These are phyloP conservation scores for Dascillus cervinus DNA, from an alignment of 2,888 invertebrate species.

Conservation along the genomic window DNA sequence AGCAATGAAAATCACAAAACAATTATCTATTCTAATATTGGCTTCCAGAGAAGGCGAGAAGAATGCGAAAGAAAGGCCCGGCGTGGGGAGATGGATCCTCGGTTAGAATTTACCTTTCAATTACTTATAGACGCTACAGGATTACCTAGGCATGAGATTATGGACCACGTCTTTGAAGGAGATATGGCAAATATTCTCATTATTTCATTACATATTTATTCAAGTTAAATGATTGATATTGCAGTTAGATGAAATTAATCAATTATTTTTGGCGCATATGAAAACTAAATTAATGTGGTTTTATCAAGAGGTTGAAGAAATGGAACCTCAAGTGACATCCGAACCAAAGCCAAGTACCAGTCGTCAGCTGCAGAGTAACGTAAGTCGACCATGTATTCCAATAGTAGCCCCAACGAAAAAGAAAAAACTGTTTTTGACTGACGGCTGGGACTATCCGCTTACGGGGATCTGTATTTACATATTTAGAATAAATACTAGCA, in stretches of 20 bases:
- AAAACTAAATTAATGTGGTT: constrained; percentile 81
- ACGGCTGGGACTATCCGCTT: constrained; percentile 74
- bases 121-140: constrained; percentile 78
- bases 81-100: constrained; percentile 86
- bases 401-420: constrained; percentile 44
- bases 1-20: too few species aligned
- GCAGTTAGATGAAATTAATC: constrained; percentile 80
- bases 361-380: constrained; percentile 30
- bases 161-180: constrained; percentile 86
- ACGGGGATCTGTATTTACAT: constrained; percentile 81
- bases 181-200: constrained; percentile 58
- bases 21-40: too few species aligned
- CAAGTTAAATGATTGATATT: constrained; percentile 15
- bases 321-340: constrained; percentile 36
- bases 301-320: constrained; percentile 79
- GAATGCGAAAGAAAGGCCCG: constrained; percentile 89
- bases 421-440: constrained; percentile 76
- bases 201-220: background rate
- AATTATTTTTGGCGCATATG: constrained; percentile 78
- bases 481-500: constrained; percentile 74
- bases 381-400: constrained; percentile 35
- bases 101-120: constrained; percentile 85
- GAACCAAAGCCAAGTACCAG: constrained; percentile 31
- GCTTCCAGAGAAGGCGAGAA: constrained; percentile 63
- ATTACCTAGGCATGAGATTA: constrained; percentile 72